Evolutionary conservation across 2,888 invertebrate genomes (phyloP), one percentile per base, ranked within the genome.

Genomic region (Tortrix viridana): DNA sequence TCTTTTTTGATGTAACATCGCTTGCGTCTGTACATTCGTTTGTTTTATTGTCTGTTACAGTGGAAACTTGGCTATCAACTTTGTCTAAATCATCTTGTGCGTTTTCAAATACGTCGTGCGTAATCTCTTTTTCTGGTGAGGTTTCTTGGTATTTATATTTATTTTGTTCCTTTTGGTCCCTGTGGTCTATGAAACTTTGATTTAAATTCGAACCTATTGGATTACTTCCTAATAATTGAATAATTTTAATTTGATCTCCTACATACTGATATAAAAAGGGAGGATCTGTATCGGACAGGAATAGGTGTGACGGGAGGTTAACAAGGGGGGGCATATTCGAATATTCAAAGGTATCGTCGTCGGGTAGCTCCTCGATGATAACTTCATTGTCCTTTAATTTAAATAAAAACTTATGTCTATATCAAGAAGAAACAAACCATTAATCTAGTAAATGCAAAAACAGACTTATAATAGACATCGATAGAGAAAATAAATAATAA

Each of bases 371-470:
- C 83, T 92, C 92, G 88, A 89, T 88, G 88, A 88, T 86, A 69
- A 91, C 88, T 86, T 89, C 89, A 79, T 82, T 84, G 77, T 84
- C 92, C 92, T 93, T 93, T 87, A 93, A 92, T 90, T 90, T 52
- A 63, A 89, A 87, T 90, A 90, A 87, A 81, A 77, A 74, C 79
- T 84, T 86, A 83, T 82, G 86, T 89, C 85, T 88, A 86, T 71
- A 86, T 87, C 83, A 84, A 81, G 66, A 64, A 69, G 66, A 77
- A 72, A 72, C 60, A 72, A 66, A 69, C 48, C 74, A 71, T 74
- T 65, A 73, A 71, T 71, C 76, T 84, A 86, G 77, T 89, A 91
- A 90, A 90, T 90, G 90, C 89, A 83, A 73, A 73, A 75, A 81
- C 86, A 91, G 86, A 88, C 88, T 88, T 85, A 72, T 72, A n/a